Base-by-base conservation (phyloP, 2,113 vertebrate species). In the Erpornis zantholeuca region DNA sequence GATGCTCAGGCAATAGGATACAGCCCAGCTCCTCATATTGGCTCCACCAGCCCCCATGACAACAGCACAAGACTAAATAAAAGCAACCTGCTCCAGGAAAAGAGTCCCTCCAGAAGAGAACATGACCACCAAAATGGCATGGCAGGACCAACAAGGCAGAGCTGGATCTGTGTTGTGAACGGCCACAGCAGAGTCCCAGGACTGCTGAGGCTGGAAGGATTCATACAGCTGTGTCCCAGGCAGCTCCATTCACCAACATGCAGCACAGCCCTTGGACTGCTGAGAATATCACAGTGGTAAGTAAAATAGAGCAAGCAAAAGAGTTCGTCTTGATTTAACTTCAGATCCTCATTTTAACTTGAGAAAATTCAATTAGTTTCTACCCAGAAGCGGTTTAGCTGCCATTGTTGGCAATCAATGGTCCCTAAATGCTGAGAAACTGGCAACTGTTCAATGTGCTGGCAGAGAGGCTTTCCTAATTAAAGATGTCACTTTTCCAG, bases 401-500 rank as follows among this genome's bases (percentile, higher is more conserved):
- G 90, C 94, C 96, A 96, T 96, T 94, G 94, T 96, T 96, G 96
- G 94, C 93, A 93, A 96, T 97, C 96, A 96, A 93, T 95, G 92
- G 88, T 94, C 94, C 91, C 97, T 96, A 97, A 97, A 97, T 97
- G 96, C 96, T 93, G 90, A 95, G 91, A 92, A 95, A 83, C 96
- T 97, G 94, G 95, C 95, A 97, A 97, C 88, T 83, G 91, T 96
- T 96, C 93, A 96, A 73, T 70, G 75, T 94, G 91, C 95, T 97
- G 94, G 90, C 95, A 95, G 86, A 92, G 91, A 93, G 93, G 77
- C 93, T 96, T 97, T 97, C 96, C 97, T 98, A 97, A 98, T 97
- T 97, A 96, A 98, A 97, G 95, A 97, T 96, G 97, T 97, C 96
- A 97, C 94, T 97, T 96, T 91, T 96, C 94, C 95, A 96, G 88